A percentile compares a stretch with the other conserved stretches of the same genome.
Conservation (phyloP, 2,888 invertebrate genomes). For the Entomobrya proxima region DNA sequence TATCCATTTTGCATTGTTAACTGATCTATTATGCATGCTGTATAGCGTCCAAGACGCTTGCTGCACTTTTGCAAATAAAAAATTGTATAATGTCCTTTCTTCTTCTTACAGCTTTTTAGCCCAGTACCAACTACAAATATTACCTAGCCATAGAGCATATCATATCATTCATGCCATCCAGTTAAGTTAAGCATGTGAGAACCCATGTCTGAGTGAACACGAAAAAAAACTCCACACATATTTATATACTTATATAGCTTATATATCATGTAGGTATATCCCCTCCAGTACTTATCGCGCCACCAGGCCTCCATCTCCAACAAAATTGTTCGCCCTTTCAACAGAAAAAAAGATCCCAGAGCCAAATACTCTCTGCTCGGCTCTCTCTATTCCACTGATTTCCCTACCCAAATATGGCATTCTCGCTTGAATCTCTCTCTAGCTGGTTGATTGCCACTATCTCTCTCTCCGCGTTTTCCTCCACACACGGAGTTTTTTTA, state of each 20-base stretch:
- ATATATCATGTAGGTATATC: slow-evolving; percentile 20
- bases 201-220: slow-evolving; percentile 18
- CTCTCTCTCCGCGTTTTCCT: too few species aligned
- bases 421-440: too few species aligned
- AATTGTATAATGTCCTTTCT: slow-evolving; percentile 51
- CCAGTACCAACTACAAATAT: too few species aligned
- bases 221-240: background rate
- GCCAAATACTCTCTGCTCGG: slow-evolving; percentile 76
- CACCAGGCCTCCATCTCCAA: slow-evolving; percentile 72
- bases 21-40: slow-evolving; percentile 59
- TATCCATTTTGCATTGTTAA: slow-evolving; percentile 59
- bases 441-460: slow-evolving; percentile 74
- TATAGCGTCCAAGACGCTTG: slow-evolving; percentile 18
- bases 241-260: background rate
- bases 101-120: background rate
- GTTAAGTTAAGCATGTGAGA: slow-evolving; percentile 56
- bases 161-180: slow-evolving; percentile 59
- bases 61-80: slow-evolving; percentile 30
- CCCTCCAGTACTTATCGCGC: slow-evolving; percentile 73
- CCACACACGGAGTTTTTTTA: too few species aligned
- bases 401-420: slow-evolving; percentile 76
- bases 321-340: slow-evolving; percentile 74
- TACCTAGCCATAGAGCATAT: slow-evolving; percentile 40
- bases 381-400: too few species aligned
- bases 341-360: slow-evolving; percentile 75